Evolutionary conservation across 2,888 invertebrate species (phyloP), one percentile per base, ranked within the genome.

Genomic region (Barypeithes pellucidus): DNA sequence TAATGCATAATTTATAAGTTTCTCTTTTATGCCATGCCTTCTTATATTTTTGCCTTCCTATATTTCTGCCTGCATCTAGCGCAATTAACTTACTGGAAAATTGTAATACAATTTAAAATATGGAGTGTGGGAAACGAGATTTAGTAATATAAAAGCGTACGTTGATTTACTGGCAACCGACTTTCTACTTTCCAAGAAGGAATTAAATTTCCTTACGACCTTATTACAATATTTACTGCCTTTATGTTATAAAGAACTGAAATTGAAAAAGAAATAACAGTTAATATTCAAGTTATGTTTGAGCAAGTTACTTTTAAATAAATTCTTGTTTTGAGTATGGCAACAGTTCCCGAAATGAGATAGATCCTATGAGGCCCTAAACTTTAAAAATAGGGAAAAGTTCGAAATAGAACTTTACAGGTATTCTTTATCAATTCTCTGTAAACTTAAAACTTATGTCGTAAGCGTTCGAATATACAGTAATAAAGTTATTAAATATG

Each of bases 241-340:
- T 61, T 62, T 62, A 60, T 52, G 24, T 69, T 50, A 47, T 36
- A 61, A 22, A 61, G 62, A 69, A 41, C 39, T 41, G 50, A 69
- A 52, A 47, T 62, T 62, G 24, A 52, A 62, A 68, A 69, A 60
- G 69, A 69, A 61, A 69, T 69, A 39, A 41, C 69, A 69, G 69
- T 69, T 69, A 69, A 62, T 62, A 69, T 69, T 69, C 61, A 50
- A 47, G 61, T 69, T 69, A 69, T 52, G 62, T 62, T 69, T 62
- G 69, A 69, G 60, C 69, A 69, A 69, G 62, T 69, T 69, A 68
- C 14, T 41, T 52, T 61, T 24, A 29, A 61, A 62, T 50, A 52
- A 52, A 62, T 57, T 67, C 41, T 57, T 67, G 67, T 67, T 67
- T 57, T 14, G 67, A 52, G 22, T 50, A 47, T 22, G 68, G 24